Evolutionary conservation across 2,888 invertebrate genomes (phyloP).

Genomic region (Pollenia labialis): DNA sequence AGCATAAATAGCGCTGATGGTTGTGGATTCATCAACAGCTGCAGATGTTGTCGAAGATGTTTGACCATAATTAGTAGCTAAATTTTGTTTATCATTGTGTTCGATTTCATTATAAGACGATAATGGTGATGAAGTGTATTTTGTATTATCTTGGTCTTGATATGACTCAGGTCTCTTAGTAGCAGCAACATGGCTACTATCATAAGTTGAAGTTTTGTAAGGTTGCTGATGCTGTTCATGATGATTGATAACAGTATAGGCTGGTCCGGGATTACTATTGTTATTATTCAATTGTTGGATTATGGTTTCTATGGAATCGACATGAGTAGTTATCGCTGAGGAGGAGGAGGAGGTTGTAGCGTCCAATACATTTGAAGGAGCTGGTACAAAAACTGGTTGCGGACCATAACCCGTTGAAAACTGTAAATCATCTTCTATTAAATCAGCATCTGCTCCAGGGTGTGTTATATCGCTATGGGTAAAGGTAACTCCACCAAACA

Average conservation of each 20-base stretch:
- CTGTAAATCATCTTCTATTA: conserved; percentile 86
- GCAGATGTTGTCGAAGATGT: conserved; percentile 19
- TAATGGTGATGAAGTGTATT: conserved; percentile 14
- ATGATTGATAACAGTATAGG: conserved; percentile 80
- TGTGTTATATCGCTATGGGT: conserved; percentile 87
- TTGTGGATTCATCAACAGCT: conserved; percentile 34
- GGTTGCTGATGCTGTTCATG: conserved; percentile 74
- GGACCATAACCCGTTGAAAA: conserved; percentile 85
- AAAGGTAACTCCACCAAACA: conserved; percentile 82
- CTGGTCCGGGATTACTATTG: conserved; percentile 82
- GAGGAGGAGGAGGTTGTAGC: conserved; percentile 77
- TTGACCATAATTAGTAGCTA: conserved; percentile 28
- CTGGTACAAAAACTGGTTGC: conserved; percentile 80
- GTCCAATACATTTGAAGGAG: conserved; percentile 74
- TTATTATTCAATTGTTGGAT: conserved; percentile 87
- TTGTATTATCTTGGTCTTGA: conserved; percentile 39
- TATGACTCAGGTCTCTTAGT: conserved; percentile 28
- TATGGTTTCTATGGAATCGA: conserved; percentile 86
- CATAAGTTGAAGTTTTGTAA: conserved; percentile 28
- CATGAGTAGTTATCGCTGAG: conserved; percentile 83
- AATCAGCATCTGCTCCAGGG: conserved; percentile 87
- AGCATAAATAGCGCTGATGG: conserved; percentile 66
- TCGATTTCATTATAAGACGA: conserved; percentile 44
- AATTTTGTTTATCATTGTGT: conserved; percentile 43
- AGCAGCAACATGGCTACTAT: not conserved